Evolutionary conservation across 2,113 vertebrate species (phyloP).

Genomic region (Gymnobelideus leadbeateri): DNA sequence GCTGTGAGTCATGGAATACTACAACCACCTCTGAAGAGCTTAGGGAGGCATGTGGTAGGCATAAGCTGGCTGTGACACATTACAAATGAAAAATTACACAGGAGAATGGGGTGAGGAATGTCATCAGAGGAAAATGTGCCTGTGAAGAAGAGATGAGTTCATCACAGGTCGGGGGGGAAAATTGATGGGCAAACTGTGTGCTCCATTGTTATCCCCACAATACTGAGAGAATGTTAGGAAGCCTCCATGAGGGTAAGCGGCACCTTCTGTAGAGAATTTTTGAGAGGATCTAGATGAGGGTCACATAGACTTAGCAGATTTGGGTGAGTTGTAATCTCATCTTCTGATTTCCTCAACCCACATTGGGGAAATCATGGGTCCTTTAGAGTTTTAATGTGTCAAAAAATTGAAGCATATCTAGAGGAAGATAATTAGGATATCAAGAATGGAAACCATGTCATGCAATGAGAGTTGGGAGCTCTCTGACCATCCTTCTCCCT

Average conservation of each 20-base stretch:
- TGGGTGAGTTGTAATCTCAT: not conserved
- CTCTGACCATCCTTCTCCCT: not conserved
- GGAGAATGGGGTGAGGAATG: not conserved
- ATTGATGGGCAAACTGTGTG: not conserved
- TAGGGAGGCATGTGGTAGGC: not conserved
- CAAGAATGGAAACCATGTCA: not conserved
- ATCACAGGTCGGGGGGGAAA: not conserved
- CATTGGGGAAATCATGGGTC: not conserved
- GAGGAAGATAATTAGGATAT: not conserved
- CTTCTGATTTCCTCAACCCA: not conserved
- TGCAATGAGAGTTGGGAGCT: not conserved
- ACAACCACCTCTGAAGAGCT: not conserved
- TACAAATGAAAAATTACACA: not conserved
- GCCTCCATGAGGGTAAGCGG: not conserved
- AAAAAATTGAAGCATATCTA: not conserved
- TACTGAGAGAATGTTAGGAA: not conserved
- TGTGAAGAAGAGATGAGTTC: not conserved
- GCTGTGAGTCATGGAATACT: constrained; percentile 3
- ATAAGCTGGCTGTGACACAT: not conserved
- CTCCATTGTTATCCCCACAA: not conserved
- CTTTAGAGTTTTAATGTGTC: not conserved
- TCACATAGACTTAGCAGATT: not conserved
- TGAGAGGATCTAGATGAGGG: not conserved
- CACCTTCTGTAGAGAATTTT: not conserved
- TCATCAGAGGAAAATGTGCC: not conserved